phyloP scores from a whole-genome alignment of 2,797 vertebrate species.

The Rhinichthys osculus region DNA sequence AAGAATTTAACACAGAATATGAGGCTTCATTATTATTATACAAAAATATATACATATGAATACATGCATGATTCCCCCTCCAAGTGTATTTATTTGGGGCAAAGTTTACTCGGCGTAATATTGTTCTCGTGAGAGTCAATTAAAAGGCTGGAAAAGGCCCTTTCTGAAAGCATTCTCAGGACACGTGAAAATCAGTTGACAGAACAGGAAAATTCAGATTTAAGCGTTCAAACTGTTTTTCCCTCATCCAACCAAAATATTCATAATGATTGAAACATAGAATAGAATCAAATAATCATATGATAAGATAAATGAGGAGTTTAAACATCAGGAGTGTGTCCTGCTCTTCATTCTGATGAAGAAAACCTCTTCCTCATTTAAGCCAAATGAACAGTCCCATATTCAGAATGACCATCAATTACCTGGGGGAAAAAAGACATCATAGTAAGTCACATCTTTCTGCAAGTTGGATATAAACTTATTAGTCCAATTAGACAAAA shows the following conservation, averaged over 20 bases:
- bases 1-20: background rate
- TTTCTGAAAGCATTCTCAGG: background rate
- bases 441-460: conserved; percentile 1
- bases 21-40: background rate
- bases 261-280: background rate
- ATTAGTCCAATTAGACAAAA: background rate
- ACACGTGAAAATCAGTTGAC: background rate
- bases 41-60: conserved; percentile 5
- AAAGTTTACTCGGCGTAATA: background rate
- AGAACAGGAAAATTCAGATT: background rate
- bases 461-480: background rate
- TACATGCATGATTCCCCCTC: background rate
- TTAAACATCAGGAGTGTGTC: background rate
- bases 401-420: background rate
- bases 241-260: background rate
- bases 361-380: background rate
- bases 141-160: background rate
- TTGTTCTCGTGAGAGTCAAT: background rate
- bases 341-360: background rate
- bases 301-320: background rate
- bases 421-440: background rate
- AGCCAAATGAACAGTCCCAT: background rate
- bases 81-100: background rate
- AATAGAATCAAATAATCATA: background rate
- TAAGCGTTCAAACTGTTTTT: background rate